Evolutionary conservation across 2,888 invertebrate species (phyloP).

Genomic region (Macrophya alboannulata): DNA sequence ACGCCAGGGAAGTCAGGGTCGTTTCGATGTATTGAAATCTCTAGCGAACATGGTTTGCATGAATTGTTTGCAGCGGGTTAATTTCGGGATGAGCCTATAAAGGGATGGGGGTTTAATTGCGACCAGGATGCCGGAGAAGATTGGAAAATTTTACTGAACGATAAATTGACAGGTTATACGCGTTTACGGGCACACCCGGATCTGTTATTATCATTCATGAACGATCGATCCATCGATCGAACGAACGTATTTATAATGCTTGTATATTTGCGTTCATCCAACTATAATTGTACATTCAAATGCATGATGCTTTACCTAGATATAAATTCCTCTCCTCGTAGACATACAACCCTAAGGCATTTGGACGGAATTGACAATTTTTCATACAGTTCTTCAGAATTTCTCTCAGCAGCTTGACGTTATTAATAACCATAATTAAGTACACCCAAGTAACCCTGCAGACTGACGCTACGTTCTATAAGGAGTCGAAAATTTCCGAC

Average conservation of each 20-base stretch:
- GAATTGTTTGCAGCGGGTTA: conserved; percentile 38
- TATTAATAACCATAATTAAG: conserved; percentile 32
- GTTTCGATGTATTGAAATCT: conserved; percentile 36
- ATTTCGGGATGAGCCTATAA: conserved; percentile 9
- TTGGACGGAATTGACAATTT: background rate
- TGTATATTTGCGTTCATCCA: background rate
- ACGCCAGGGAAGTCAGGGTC: conserved; percentile 23
- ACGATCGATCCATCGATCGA: background rate
- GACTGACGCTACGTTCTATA: background rate
- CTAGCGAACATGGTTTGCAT: conserved; percentile 27
- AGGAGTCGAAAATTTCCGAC: conserved; percentile 24
- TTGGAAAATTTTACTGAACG: conserved; percentile 34
- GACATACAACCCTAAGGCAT: background rate
- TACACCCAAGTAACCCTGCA: background rate
- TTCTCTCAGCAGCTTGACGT: background rate
- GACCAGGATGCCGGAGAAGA: conserved; percentile 31
- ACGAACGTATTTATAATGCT: background rate
- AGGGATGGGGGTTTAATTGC: conserved; percentile 26
- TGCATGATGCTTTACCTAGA: background rate
- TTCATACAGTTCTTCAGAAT: background rate
- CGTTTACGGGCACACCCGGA: background rate
- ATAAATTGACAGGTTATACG: background rate
- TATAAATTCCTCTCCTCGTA: background rate
- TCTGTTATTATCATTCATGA: background rate
- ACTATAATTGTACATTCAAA: background rate